Percentiles rank a stretch among this genome's conserved stretches.
phyloP scores from a whole-genome alignment of 64 coral and sea anemone genomes.

The Actinia tenebrosa region DNA sequence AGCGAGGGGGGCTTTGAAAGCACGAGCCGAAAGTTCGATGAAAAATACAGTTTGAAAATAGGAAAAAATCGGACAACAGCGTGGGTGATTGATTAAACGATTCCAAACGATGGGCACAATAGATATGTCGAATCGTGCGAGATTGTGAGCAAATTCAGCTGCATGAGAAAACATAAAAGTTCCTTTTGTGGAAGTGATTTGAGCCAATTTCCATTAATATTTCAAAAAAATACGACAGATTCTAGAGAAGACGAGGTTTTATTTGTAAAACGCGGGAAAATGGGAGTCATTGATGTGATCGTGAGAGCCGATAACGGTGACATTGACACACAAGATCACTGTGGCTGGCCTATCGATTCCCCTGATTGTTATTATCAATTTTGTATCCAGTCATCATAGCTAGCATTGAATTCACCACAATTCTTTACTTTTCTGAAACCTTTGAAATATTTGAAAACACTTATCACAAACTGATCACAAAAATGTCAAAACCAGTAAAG shows the following conservation, averaged over 20 bases:
- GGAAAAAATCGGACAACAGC: not conserved
- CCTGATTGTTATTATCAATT: not conserved
- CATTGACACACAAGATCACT: not conserved
- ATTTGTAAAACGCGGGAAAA: not conserved
- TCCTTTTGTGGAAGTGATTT: constrained; percentile 2
- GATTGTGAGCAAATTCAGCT: constrained; percentile 1
- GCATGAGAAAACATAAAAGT: not conserved
- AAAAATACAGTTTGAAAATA: not conserved
- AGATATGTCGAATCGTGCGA: not conserved
- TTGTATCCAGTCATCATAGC: not conserved
- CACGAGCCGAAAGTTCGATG: not conserved
- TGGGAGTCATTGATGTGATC: not conserved
- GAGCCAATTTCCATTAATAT: constrained; percentile 1
- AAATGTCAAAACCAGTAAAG: not conserved
- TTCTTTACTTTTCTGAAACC: not conserved
- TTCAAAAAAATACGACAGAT: constrained; percentile 1
- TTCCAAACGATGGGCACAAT: not conserved
- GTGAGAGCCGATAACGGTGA: not conserved
- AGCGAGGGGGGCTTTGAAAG: not conserved
- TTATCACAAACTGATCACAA: not conserved
- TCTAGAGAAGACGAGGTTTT: not conserved
- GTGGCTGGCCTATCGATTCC: not conserved
- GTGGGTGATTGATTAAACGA: not conserved
- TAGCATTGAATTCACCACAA: constrained; percentile 1
- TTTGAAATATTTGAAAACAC: not conserved